A percentile compares a stretch with the other conserved stretches of the same genome.
These are phyloP conservation scores for Neodiprion pinetum DNA, from an alignment of 1,140 invertebrate species.

Conservation along the genomic window DNA sequence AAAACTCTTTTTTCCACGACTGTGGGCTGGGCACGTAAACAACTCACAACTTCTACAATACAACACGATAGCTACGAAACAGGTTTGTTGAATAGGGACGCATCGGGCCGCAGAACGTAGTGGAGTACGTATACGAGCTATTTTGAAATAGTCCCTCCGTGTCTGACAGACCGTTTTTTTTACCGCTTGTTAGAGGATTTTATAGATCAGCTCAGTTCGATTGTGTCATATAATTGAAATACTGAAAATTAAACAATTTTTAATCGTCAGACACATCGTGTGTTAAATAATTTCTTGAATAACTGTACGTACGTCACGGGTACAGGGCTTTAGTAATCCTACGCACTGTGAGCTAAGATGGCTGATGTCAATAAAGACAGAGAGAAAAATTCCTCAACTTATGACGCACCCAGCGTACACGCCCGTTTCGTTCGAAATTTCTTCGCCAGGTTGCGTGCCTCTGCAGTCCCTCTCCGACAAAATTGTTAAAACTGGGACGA, in stretches of 20 bases:
- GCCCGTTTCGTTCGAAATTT: neutral
- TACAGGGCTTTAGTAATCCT: neutral
- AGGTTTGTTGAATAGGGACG: conserved; percentile 6
- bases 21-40: conserved; percentile 4
- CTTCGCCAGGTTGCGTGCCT: neutral
- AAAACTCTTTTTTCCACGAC: neutral
- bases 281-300: too few relatives aligned
- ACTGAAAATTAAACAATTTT: too few relatives aligned
- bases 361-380: conserved; percentile 4
- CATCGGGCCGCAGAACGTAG: neutral
- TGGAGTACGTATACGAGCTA: neutral
- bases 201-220: too few relatives aligned
- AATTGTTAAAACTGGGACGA: too few relatives aligned
- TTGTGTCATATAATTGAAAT: too few relatives aligned
- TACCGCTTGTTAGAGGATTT: too few relatives aligned
- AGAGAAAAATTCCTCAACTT: neutral
- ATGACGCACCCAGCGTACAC: conserved; percentile 6
- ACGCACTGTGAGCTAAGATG: neutral
- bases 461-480: neutral
- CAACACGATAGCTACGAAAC: conserved; percentile 7
- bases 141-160: conserved; percentile 3
- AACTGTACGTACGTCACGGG: neutral
- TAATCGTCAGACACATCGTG: too few relatives aligned
- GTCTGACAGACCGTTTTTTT: too few relatives aligned
- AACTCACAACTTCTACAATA: conserved; percentile 5